phyloP scores from a whole-genome alignment of 2,888 invertebrate species.

The Eucriotettix oculatus region DNA sequence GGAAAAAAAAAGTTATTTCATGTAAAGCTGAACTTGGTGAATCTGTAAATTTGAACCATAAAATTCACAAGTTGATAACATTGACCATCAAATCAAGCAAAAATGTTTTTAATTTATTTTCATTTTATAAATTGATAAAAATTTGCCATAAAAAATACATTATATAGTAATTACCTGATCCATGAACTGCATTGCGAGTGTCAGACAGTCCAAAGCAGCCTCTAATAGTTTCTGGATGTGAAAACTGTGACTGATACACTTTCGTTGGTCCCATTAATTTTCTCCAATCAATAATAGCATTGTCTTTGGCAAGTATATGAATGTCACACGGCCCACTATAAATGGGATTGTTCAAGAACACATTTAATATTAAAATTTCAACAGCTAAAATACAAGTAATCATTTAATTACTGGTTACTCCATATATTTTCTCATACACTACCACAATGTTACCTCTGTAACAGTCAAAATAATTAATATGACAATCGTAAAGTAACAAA shows the following conservation, averaged over 20 bases:
- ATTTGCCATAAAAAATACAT: constrained; percentile 3
- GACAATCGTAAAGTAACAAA: too few relatives aligned
- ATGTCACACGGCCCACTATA: constrained; percentile 71
- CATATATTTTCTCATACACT: too few relatives aligned
- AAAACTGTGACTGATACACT: constrained; percentile 61
- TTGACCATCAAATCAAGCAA: too few relatives aligned
- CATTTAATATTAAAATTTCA: too few relatives aligned
- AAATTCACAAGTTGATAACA: too few relatives aligned
- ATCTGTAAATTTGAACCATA: constrained; percentile 35
- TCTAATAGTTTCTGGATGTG: constrained; percentile 60
- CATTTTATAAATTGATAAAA: too few relatives aligned
- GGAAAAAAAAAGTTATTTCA: constrained; percentile 74
- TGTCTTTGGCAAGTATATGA: constrained; percentile 55
- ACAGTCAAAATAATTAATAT: too few relatives aligned
- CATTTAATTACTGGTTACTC: too few relatives aligned
- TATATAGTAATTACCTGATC: constrained; percentile 54
- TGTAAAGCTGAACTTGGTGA: constrained; percentile 51
- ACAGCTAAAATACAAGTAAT: too few relatives aligned
- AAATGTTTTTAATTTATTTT: too few relatives aligned
- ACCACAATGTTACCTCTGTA: too few relatives aligned
- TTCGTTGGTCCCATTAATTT: constrained; percentile 79
- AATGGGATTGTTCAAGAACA: too few relatives aligned
- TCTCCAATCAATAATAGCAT: constrained; percentile 71
- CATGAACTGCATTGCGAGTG: constrained; percentile 87
- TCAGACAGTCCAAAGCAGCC: constrained; percentile 80